These are phyloP conservation scores for Virgularia gustaviana DNA, from an alignment of 92 coral and sea anemone genomes.

Conservation along the genomic window DNA sequence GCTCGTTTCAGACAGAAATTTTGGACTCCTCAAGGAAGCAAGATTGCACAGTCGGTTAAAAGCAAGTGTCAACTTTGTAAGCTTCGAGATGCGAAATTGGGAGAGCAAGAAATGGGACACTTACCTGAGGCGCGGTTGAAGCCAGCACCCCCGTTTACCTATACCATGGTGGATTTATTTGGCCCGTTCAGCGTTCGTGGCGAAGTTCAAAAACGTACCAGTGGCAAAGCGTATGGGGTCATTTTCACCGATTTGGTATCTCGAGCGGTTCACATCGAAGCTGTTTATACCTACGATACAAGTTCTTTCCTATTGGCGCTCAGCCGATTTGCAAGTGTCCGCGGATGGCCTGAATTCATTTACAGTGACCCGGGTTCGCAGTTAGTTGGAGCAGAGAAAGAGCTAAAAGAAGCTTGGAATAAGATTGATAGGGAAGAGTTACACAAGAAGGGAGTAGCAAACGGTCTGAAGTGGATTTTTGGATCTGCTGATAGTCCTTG, in stretches of 20 bases:
- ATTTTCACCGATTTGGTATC: slow-evolving; percentile 48
- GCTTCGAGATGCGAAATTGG: slow-evolving; percentile 18
- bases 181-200: slow-evolving; percentile 21
- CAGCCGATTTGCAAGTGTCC: slow-evolving; percentile 60
- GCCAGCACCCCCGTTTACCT: slow-evolving; percentile 29
- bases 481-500: slow-evolving; percentile 71
- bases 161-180: slow-evolving; percentile 49
- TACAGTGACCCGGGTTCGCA: slow-evolving; percentile 74
- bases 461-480: slow-evolving; percentile 60
- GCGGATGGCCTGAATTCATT: slow-evolving; percentile 61
- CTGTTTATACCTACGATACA: slow-evolving; percentile 59
- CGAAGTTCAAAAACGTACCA: slow-evolving; percentile 33
- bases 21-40: slow-evolving; percentile 38
- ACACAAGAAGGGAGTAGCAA: slow-evolving; percentile 40
- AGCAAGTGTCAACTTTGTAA: slow-evolving; percentile 31
- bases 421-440: slow-evolving; percentile 35
- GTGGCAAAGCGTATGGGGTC: slow-evolving; percentile 23
- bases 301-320: slow-evolving; percentile 59
- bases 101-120: slow-evolving; percentile 40
- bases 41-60: slow-evolving; percentile 30
- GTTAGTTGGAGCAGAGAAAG: slow-evolving; percentile 55
- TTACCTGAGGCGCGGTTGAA: slow-evolving; percentile 31
- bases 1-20: slow-evolving; percentile 38
- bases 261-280: slow-evolving; percentile 66
- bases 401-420: slow-evolving; percentile 61